Base-by-base conservation (phyloP, 2,797 vertebrate species). In the Pipistrellus pipistrellus region DNA sequence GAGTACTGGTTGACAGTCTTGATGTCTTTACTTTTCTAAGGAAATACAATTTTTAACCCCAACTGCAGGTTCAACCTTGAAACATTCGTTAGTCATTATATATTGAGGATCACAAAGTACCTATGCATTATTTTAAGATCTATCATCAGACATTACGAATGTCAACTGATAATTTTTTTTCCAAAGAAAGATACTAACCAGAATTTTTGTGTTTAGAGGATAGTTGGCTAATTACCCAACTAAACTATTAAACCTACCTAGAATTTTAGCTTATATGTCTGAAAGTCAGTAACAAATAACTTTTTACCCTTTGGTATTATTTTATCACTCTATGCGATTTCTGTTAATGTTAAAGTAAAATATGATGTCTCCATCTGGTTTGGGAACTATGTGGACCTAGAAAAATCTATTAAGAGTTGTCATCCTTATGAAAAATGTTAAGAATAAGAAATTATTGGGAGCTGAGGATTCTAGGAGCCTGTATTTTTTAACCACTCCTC, bases 391-490 rank as follows among this genome's bases (percentile, higher is more conserved):
- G 25, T n/a, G n/a, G 9, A 35, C 27, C 48, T 68, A 51, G 25
- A 78, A 95, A 59, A 89, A 84, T 68, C 41, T 77, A 91, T 53
- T 46, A 80, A 72, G 32, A 93, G 96, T 62, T 76, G 3, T 35
- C 44, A 93, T n/a, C 25, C n/a, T 87, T 93, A 93, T 59, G 51
- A 87, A 91, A 85, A 44, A 92, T 53, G 21, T 27, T 94, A 93
- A 78, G 27, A 95, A 91, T 48, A 88, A 83, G n/a, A 85, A 76
- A 84, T 51, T 85, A 69, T 48, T 51, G 11, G 4, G 3, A 8
- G 8, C 8, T 68, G 21, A 27, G 6, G 23, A 38, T n/a, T 91
- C 18, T n/a, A 55, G 5, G 17, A 90, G 64, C 81, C 51, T 77
- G 1, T 62, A 23, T 72, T 41, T 88, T 82, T 57, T 75, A 89